Evolutionary conservation across 2,797 vertebrate species (phyloP).

Genomic region (Limnodromus scolopaceus): DNA sequence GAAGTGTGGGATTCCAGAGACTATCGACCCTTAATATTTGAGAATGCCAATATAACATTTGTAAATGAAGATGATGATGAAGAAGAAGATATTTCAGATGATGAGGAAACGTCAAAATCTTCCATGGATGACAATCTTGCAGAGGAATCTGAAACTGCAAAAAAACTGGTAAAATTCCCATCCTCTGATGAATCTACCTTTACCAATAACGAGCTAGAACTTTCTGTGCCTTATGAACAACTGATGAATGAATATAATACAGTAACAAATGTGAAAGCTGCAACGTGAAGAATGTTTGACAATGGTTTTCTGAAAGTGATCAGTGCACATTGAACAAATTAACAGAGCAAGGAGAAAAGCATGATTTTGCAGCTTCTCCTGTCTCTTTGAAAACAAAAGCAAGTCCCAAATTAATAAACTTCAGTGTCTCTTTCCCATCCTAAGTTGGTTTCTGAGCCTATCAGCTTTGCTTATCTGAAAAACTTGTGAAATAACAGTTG

Average conservation of each 20-base stretch:
- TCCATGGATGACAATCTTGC: conserved; percentile 80
- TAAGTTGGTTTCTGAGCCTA: conserved; percentile 20
- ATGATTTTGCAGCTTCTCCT: neutral
- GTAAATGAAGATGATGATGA: conserved; percentile 82
- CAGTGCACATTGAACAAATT: neutral
- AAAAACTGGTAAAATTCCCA: conserved; percentile 72
- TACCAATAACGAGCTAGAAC: conserved; percentile 85
- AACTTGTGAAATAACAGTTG: conserved; percentile 61
- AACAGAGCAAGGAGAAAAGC: conserved; percentile 17
- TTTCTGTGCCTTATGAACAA: conserved; percentile 89
- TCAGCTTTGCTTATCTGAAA: conserved; percentile 27
- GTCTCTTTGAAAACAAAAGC: conserved; percentile 30
- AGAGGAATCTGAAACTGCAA: conserved; percentile 70
- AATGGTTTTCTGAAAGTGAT: conserved; percentile 19
- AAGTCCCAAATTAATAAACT: conserved; percentile 28
- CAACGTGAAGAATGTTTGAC: conserved; percentile 74
- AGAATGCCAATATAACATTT: conserved; percentile 90
- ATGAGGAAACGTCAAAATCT: conserved; percentile 87
- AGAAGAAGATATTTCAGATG: conserved; percentile 82
- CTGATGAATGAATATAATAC: conserved; percentile 92
- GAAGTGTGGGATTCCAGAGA: conserved; percentile 89
- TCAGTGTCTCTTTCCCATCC: neutral
- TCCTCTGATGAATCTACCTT: conserved; percentile 88
- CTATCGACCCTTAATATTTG: conserved; percentile 86
- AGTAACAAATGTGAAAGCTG: conserved; percentile 82